Conservation (phyloP, 2,888 invertebrate genomes). For the Apantesis nais region DNA sequence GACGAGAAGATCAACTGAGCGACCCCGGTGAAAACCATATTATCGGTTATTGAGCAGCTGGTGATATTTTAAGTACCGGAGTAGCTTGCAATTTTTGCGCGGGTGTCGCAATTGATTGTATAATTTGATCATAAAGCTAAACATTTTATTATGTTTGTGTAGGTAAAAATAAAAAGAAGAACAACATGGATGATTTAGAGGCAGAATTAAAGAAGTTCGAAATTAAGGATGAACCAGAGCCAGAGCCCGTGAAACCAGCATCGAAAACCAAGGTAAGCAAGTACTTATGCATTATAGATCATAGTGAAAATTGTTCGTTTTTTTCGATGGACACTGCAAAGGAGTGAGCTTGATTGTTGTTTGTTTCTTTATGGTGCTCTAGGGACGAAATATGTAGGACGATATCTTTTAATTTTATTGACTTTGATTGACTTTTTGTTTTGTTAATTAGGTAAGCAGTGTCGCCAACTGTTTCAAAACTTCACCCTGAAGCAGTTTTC, state of each 20-base stretch:
- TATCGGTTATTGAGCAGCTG: too few species aligned
- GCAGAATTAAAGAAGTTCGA: slow-evolving; percentile 79
- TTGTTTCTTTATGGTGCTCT: not conserved
- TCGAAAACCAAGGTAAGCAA: slow-evolving; percentile 56
- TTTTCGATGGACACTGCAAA: too few species aligned
- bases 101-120: too few species aligned
- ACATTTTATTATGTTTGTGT: slow-evolving; percentile 25
- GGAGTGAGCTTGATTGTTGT: too few species aligned
- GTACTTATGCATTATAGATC: not conserved
- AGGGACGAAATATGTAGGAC: not conserved
- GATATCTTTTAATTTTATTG: not conserved
- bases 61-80: too few species aligned
- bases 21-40: too few species aligned
- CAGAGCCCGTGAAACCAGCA: slow-evolving; percentile 55
- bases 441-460: too few species aligned
- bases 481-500: too few species aligned
- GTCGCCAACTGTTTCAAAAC: too few species aligned
- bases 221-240: slow-evolving; percentile 68
- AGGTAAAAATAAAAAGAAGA: slow-evolving; percentile 77
- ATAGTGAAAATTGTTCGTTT: not conserved
- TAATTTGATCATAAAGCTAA: not conserved
- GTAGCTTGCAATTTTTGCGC: too few species aligned
- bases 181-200: slow-evolving; percentile 77
- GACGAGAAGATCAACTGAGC: too few species aligned
- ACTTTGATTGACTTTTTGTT: not conserved